A percentile compares a stretch with the other conserved stretches of the same genome.
Evolutionary conservation across 1,140 invertebrate species (phyloP).

Genomic region (Leptinotarsa lineolata): DNA sequence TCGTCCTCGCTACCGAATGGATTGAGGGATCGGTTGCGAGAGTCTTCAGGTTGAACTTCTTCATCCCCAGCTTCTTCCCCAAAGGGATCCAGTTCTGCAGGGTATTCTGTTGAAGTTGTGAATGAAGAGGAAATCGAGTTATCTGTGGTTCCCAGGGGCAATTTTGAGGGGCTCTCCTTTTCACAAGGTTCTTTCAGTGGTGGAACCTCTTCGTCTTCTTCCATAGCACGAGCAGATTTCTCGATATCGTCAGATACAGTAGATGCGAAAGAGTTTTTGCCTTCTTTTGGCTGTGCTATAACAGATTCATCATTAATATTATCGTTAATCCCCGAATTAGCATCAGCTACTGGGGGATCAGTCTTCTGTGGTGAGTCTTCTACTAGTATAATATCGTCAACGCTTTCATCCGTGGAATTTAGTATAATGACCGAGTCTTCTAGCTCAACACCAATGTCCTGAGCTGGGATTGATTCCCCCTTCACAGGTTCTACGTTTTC

Average conservation of each 20-base stretch:
- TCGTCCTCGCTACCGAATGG: slow-evolving; percentile 62
- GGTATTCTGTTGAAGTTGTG: slow-evolving; percentile 61
- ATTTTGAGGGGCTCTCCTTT: neutral
- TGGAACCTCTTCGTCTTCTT: neutral
- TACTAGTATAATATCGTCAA: neutral
- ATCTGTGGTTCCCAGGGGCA: neutral
- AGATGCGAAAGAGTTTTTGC: no score
- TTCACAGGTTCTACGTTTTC: neutral
- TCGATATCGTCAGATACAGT: neutral
- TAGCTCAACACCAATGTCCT: no score
- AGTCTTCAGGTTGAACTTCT: slow-evolving; percentile 10
- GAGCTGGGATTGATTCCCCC: neutral
- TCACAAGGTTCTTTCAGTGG: neutral
- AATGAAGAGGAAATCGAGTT: neutral
- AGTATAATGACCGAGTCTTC: neutral
- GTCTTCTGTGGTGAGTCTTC: neutral
- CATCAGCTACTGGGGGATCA: neutral
- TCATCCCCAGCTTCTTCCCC: slow-evolving; percentile 63
- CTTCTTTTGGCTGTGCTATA: no score
- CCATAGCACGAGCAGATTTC: neutral
- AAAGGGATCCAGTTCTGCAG: slow-evolving; percentile 80
- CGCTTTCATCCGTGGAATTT: neutral
- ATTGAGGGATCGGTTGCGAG: slow-evolving; percentile 58
- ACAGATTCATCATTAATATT: no score
- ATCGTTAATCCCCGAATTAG: no score